Evolutionary conservation across 1,140 invertebrate species (phyloP).

Genomic region (Trachelipus rathkii): DNA sequence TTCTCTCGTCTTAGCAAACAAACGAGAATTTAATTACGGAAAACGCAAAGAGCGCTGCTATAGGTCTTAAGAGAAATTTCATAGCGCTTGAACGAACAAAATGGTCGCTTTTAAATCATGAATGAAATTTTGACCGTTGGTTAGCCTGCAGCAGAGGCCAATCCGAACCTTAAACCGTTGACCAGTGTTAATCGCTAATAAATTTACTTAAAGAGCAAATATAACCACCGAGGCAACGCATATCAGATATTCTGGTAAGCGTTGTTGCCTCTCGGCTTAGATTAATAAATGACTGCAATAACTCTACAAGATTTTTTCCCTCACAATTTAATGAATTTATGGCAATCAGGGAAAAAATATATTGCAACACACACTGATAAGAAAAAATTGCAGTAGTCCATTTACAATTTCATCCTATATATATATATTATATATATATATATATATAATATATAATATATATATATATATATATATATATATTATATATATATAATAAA

Average conservation of each 20-base stretch:
- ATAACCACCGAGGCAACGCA: not conserved
- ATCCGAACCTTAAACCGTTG: not conserved
- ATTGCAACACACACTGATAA: not conserved
- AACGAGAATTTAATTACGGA: no score
- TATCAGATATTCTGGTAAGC: not conserved
- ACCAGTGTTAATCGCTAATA: not conserved
- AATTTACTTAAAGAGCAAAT: not conserved
- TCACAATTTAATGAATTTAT: slow-evolving; percentile 4
- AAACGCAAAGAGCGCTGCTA: no score
- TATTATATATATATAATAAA: no score
- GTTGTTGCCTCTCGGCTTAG: not conserved
- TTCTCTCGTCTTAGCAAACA: no score
- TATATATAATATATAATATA: no score
- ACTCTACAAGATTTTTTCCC: slow-evolving; percentile 1
- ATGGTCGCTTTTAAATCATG: not conserved
- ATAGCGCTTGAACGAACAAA: not conserved
- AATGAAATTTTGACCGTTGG: slow-evolving; percentile 1
- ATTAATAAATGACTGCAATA: slow-evolving; percentile 13
- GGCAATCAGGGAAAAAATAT: slow-evolving; percentile 10
- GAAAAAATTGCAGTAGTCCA: not conserved
- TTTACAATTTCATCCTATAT: no score
- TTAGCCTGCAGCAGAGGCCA: not conserved
- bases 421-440: no score
- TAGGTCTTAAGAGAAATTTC: no score
- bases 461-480: no score